Conservation (phyloP, 2,888 invertebrate species). For the Archaeoteleia sp. region DNA sequence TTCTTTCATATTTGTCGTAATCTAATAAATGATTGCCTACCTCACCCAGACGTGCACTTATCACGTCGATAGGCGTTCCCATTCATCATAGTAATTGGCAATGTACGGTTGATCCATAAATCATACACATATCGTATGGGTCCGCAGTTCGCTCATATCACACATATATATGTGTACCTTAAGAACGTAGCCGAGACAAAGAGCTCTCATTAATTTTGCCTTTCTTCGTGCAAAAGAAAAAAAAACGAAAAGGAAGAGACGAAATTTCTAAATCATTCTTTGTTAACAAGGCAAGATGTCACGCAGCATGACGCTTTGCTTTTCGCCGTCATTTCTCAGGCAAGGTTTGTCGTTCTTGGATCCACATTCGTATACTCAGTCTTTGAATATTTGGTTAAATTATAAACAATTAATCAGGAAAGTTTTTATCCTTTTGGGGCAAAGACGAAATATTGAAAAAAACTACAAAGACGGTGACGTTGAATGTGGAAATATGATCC, state of each 20-base stretch:
- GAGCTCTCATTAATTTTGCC: slow-evolving; percentile 49
- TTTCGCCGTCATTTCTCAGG: slow-evolving; percentile 47
- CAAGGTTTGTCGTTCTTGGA: slow-evolving; percentile 1
- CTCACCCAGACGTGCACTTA: slow-evolving; percentile 39
- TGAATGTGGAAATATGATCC: too few relatives aligned
- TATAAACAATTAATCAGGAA: slow-evolving; percentile 38
- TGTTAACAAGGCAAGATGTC: slow-evolving; percentile 60
- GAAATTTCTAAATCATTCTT: slow-evolving; percentile 54
- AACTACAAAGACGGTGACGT: too few relatives aligned
- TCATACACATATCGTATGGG: slow-evolving; percentile 36
- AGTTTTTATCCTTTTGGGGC: slow-evolving; percentile 6
- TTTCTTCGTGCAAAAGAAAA: slow-evolving; percentile 23
- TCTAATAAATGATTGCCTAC: slow-evolving; percentile 47
- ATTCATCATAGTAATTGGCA: slow-evolving; percentile 51
- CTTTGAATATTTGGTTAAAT: too few relatives aligned
- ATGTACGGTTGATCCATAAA: slow-evolving; percentile 46
- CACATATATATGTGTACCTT: slow-evolving; percentile 16
- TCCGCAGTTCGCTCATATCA: slow-evolving; percentile 26
- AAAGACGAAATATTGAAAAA: too few relatives aligned
- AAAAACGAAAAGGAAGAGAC: slow-evolving; percentile 22
- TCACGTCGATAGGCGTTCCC: slow-evolving; percentile 51
- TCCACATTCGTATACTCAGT: too few relatives aligned
- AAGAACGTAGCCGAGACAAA: slow-evolving; percentile 39
- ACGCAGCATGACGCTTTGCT: slow-evolving; percentile 59
- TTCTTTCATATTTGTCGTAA: slow-evolving; percentile 43